Base-by-base conservation (phyloP, 2,113 vertebrate genomes). In the Leptosomus discolor region DNA sequence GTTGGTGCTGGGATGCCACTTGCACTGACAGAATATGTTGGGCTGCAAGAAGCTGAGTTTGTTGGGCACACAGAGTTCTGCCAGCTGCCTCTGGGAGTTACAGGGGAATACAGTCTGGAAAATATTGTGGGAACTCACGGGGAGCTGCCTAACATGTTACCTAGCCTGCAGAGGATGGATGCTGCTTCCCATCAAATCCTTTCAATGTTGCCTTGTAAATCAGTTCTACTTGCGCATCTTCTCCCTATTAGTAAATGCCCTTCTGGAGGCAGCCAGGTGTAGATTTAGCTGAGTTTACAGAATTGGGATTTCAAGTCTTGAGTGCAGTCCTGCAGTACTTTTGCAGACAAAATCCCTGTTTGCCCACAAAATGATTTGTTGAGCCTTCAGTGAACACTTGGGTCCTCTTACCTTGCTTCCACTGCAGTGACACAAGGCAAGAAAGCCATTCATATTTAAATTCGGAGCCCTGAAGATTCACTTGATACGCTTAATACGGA, bases 361-460 rank as follows among this genome's bases (percentile, higher is more conserved):
- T 94, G 80, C 50, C 60, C 65, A 64, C 54, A 36, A 61, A 91
- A 79, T 32, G 1, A 60, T 85, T 79, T 89, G 57, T 78, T 89
- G 76, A 92, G 64, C 60, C 64, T 81, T 87, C 65, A 67, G 57
- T 65, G 73, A 89, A 93, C 45, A 45, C 21, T 68, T 39, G 41
- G 54, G 45, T 90, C 30, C 32, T 75, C 39, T 70, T 77, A 30
- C n/a, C 41, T 90, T 81, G 39, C 36, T 92, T 60, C 36, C 71
- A 1, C 43, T 75, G 22, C 71, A 2, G 1, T 54, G 74, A 70
- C 0, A 0, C 54, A 73, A 83, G 53, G 41, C 19, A 89, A n/a
- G 30, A 5, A 36, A 60, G 43, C 82, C 4, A 50, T 78, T 93
- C 68, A 12, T 81, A 51, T 78, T 71, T 50, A 61, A 79, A 56